Percentiles rank a stretch among this genome's conserved stretches.
These are phyloP conservation scores for Heliconius hermathena DNA, from an alignment of 1,140 invertebrate genomes.

Conservation along the genomic window DNA sequence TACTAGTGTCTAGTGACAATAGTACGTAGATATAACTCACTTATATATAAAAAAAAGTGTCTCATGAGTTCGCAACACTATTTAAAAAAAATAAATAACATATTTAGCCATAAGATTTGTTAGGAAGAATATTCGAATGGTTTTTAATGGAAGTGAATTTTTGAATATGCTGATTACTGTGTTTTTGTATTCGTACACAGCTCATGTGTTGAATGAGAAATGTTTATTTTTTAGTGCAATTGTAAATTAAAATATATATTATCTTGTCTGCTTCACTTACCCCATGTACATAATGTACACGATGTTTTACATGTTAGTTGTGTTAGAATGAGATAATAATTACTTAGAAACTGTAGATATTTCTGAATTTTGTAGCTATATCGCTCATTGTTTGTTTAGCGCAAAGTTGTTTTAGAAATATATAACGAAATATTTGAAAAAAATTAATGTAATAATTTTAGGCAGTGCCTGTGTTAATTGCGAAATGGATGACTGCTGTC, in stretches of 20 bases:
- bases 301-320: constrained; percentile 4
- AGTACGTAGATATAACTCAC: constrained; percentile 4
- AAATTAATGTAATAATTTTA: not conserved
- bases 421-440: constrained; percentile 2
- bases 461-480: not conserved
- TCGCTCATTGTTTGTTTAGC: constrained; percentile 8
- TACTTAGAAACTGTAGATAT: constrained; percentile 15
- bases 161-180: constrained; percentile 9
- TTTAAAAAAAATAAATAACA: constrained; percentile 3
- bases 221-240: constrained; percentile 9
- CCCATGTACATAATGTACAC: constrained; percentile 2
- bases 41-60: constrained; percentile 1
- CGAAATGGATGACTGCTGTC: not conserved
- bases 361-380: constrained; percentile 2
- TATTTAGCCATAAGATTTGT: constrained; percentile 8
- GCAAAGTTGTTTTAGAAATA: constrained; percentile 12
- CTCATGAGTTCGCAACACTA: constrained; percentile 8
- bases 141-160: not conserved
- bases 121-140: not conserved
- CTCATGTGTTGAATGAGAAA: not conserved
- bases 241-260: constrained; percentile 13
- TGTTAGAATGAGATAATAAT: constrained; percentile 2
- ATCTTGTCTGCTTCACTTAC: not conserved
- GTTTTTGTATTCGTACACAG: not conserved
- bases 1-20: constrained; percentile 25